Conservation (phyloP, 2,113 vertebrate genomes). For the Amphiprion percula region DNA sequence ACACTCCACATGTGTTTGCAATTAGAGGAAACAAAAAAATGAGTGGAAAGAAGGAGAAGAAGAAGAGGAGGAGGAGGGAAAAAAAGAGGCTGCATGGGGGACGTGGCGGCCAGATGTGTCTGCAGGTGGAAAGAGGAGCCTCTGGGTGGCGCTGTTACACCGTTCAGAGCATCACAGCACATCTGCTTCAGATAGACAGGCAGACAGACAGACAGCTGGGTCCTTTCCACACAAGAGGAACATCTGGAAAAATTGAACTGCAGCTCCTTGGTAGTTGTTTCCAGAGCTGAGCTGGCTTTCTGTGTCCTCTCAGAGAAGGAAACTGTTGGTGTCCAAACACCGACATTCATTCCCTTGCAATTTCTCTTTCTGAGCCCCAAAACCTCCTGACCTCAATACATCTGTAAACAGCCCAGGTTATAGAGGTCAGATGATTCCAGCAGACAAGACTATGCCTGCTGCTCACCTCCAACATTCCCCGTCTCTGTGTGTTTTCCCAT, state of each 20-base stretch:
- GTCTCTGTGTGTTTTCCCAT: not conserved
- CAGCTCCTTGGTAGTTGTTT: conserved; percentile 25
- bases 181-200: conserved; percentile 50
- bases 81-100: conserved; percentile 5
- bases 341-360: no score
- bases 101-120: conserved; percentile 70
- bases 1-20: conserved; percentile 85
- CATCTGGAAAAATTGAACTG: conserved; percentile 76
- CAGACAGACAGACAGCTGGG: conserved; percentile 48
- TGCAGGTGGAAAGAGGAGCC: conserved; percentile 44
- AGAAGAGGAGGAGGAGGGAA: conserved; percentile 19
- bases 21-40: conserved; percentile 70
- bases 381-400: no score
- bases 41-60: conserved; percentile 35
- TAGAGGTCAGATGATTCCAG: conserved; percentile 47
- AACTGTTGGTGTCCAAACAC: not conserved
- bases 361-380: not conserved
- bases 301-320: conserved; percentile 51
- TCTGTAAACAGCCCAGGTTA: not conserved
- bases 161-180: conserved; percentile 16
- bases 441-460: conserved; percentile 66
- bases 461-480: not conserved
- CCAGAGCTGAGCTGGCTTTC: conserved; percentile 40
- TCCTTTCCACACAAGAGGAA: conserved; percentile 55
- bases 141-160: conserved; percentile 73